phyloP scores from a whole-genome alignment of 2,113 vertebrate species.

The Callionymus lyra region DNA sequence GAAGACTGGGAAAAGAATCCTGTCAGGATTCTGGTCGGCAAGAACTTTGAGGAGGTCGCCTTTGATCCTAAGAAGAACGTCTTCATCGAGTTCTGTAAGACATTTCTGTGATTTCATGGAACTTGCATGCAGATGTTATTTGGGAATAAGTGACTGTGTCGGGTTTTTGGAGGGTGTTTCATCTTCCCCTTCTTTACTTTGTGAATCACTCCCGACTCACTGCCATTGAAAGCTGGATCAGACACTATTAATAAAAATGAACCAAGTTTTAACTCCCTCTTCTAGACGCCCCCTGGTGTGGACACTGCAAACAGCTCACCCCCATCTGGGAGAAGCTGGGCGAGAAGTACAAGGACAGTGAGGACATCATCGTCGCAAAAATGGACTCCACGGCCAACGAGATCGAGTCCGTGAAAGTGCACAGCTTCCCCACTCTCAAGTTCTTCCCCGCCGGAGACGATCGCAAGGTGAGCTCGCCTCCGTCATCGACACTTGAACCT shows the following conservation, averaged over 20 bases:
- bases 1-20: constrained; percentile 92
- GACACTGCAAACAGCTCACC: constrained; percentile 94
- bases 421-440: constrained; percentile 96
- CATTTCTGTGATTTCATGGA: not conserved
- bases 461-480: constrained; percentile 60
- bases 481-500: not conserved
- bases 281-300: constrained; percentile 95
- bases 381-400: constrained; percentile 97
- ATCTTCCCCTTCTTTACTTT: no score
- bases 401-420: constrained; percentile 88
- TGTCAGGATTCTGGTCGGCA: constrained; percentile 87
- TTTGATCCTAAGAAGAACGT: constrained; percentile 85
- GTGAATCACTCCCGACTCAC: no score
- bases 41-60: constrained; percentile 91
- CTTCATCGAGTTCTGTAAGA: constrained; percentile 96
- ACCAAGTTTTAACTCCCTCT: no score
- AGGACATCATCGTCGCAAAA: constrained; percentile 81
- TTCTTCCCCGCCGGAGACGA: constrained; percentile 86
- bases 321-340: constrained; percentile 97
- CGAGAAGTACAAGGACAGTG: constrained; percentile 79
- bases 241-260: no score
- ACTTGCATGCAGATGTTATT: no score
- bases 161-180: no score
- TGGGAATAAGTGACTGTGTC: no score
- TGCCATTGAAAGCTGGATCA: no score